phyloP scores from a whole-genome alignment of 2,888 invertebrate species.

The Eupithecia centaureata region DNA sequence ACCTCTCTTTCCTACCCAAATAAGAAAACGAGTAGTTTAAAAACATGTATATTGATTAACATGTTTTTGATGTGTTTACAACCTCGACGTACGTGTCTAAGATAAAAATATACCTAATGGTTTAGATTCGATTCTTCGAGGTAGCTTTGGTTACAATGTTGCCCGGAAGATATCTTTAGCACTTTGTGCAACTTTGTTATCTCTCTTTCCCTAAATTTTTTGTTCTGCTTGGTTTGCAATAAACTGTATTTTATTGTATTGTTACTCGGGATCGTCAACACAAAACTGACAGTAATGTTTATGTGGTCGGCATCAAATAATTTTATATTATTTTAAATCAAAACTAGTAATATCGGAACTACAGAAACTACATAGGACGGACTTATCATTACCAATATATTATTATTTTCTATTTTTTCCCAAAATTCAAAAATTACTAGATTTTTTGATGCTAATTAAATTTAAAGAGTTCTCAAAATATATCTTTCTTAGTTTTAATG shows the following conservation, averaged over 20 bases:
- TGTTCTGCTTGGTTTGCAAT: too few relatives aligned
- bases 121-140: neutral
- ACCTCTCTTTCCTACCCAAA: conserved; percentile 41
- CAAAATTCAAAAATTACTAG: neutral
- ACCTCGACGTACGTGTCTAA: conserved; percentile 27
- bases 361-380: neutral
- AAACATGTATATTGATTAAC: conserved; percentile 34
- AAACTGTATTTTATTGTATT: too few relatives aligned
- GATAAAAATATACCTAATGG: conserved; percentile 10
- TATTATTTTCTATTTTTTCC: neutral
- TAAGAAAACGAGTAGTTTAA: conserved; percentile 46
- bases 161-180: too few relatives aligned
- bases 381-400: neutral
- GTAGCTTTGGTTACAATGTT: too few relatives aligned
- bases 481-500: neutral
- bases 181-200: too few relatives aligned
- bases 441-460: neutral
- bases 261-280: too few relatives aligned
- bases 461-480: neutral
- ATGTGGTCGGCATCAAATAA: too few relatives aligned
- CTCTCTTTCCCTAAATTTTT: too few relatives aligned
- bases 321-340: too few relatives aligned
- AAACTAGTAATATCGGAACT: neutral
- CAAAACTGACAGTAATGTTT: too few relatives aligned
- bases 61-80: conserved; percentile 23